Conservation (phyloP, 2,797 vertebrate species). For the Cyprinodon diabolis region DNA sequence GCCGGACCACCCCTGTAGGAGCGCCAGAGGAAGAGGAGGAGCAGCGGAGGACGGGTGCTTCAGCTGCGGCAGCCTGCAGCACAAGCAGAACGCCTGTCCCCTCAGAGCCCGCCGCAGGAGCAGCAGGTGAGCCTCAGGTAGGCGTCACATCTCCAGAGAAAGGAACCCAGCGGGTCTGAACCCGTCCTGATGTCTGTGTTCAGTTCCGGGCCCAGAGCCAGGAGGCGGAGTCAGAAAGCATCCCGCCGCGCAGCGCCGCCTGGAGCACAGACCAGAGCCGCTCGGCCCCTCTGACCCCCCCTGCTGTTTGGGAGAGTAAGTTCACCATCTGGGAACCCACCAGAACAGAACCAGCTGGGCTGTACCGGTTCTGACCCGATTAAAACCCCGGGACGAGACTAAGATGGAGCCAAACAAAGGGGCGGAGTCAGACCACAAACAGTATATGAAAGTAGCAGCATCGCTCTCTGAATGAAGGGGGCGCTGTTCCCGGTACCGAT, state of each 20-base stretch:
- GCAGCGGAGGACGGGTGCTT: conserved; percentile 80
- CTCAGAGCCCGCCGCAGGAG: conserved; percentile 18
- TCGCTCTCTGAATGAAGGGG: no score
- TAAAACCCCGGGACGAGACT: no score
- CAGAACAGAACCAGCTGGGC: no score
- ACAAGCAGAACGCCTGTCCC: conserved; percentile 88
- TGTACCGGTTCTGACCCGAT: no score
- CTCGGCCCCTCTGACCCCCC: conserved; percentile 32
- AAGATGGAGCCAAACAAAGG: no score
- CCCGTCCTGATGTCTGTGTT: background rate
- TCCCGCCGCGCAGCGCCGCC: conserved; percentile 17
- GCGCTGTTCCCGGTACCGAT: no score
- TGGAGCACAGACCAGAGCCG: conserved; percentile 47
- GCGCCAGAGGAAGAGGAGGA: background rate
- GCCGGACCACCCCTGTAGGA: conserved; percentile 82
- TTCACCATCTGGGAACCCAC: no score
- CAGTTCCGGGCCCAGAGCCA: conserved; percentile 27
- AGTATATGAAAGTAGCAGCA: no score
- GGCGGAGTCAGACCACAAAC: no score
- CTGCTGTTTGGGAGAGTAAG: background rate
- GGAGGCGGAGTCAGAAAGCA: conserved; percentile 1
- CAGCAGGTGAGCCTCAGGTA: conserved; percentile 37
- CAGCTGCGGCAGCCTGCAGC: conserved; percentile 83
- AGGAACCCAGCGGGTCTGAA: background rate
- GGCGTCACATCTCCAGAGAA: background rate